Evolutionary conservation across 2,888 invertebrate genomes (phyloP).

Genomic region (Zaprionus lineosus): DNA sequence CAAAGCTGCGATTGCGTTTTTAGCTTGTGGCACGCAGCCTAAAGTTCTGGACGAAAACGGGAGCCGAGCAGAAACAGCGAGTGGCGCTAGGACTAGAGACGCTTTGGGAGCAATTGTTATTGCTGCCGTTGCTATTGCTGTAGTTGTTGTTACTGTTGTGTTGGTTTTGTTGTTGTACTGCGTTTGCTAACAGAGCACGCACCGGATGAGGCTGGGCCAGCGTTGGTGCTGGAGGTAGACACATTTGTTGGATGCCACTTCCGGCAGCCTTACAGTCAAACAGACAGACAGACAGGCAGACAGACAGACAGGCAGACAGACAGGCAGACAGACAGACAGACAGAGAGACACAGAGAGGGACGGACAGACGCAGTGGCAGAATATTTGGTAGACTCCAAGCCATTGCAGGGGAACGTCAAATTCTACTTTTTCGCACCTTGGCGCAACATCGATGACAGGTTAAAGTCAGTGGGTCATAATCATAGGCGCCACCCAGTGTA

Average conservation of each 20-base stretch:
- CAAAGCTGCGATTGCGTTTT: conserved; percentile 11
- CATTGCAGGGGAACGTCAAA: conserved; percentile 26
- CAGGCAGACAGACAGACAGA: conserved; percentile 11
- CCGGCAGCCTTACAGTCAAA: conserved; percentile 41
- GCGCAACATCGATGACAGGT: conserved; percentile 25
- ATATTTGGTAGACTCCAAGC: conserved; percentile 1
- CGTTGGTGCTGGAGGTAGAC: conserved; percentile 23
- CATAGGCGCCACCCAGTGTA: conserved; percentile 1
- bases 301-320: neutral
- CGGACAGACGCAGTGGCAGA: neutral
- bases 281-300: conserved; percentile 16
- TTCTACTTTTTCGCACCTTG: conserved; percentile 61
- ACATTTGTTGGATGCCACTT: conserved; percentile 56
- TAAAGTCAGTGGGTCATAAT: conserved; percentile 25
- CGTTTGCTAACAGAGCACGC: conserved; percentile 71
- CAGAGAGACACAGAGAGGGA: conserved; percentile 2
- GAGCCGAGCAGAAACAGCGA: too few species aligned
- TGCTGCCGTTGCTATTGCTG: conserved; percentile 7
- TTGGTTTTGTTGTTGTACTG: conserved; percentile 28
- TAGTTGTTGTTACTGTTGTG: conserved; percentile 12
- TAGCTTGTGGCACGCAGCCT: conserved; percentile 8
- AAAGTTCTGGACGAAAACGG: neutral
- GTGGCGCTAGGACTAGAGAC: conserved; percentile 41
- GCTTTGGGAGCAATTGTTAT: conserved; percentile 71
- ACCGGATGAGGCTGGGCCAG: conserved; percentile 42